A percentile compares a stretch with the other conserved stretches of the same genome.
Conservation (phyloP, 2,113 vertebrate genomes). For the Mesitornis unicolor region DNA sequence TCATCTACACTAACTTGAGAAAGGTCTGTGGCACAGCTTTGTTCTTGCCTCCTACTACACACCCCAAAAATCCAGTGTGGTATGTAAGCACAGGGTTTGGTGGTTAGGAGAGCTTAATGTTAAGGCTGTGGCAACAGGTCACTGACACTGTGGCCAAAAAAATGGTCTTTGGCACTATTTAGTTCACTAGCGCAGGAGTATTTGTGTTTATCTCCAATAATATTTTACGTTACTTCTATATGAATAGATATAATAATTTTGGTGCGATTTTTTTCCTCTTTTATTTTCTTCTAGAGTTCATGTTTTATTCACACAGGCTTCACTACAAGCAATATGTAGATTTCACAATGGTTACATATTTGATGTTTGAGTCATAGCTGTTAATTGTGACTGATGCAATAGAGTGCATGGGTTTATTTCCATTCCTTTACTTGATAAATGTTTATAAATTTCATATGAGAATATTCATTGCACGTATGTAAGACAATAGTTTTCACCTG, state of each 20-base stretch:
- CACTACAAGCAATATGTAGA: background rate
- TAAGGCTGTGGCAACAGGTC: background rate
- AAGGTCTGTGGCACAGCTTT: background rate
- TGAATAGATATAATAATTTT: background rate
- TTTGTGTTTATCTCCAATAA: background rate
- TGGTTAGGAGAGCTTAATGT: background rate
- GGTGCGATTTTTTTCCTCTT: accelerated
- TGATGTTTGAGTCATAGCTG: background rate
- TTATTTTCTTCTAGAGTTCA: background rate
- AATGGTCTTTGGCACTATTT: background rate
- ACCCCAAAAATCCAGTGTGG: background rate
- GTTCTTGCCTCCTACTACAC: background rate
- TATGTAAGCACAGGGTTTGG: background rate
- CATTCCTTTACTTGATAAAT: background rate
- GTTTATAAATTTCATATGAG: background rate
- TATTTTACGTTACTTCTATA: background rate
- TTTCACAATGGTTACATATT: background rate
- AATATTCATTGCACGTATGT: background rate
- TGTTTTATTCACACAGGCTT: background rate
- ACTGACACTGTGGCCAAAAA: background rate
- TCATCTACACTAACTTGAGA: background rate
- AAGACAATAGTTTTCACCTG: background rate
- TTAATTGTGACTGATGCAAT: background rate
- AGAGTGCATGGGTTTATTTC: background rate
- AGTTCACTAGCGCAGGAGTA: background rate